Evolutionary conservation across 2,888 invertebrate species (phyloP).

Genomic region (Leptopterna dolabrata): DNA sequence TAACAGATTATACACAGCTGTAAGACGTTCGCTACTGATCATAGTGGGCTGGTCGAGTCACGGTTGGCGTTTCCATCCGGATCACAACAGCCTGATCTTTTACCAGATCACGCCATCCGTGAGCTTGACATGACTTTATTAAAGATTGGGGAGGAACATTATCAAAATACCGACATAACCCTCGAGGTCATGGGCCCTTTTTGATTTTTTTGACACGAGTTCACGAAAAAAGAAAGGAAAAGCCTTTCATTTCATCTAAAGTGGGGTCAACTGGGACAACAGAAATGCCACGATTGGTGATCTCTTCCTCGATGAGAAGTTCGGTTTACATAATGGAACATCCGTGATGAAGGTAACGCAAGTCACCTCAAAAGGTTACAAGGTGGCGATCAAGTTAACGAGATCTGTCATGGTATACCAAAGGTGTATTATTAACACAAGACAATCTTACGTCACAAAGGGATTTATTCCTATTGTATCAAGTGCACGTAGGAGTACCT

Average conservation of each 20-base stretch:
- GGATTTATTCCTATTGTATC: too few relatives aligned
- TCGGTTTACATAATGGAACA: neutral
- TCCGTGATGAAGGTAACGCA: neutral
- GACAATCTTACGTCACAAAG: too few relatives aligned
- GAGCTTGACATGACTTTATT: neutral
- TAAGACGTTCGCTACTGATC: neutral
- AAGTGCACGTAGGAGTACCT: too few relatives aligned
- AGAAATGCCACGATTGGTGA: neutral
- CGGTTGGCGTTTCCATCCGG: neutral
- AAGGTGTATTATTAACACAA: too few relatives aligned
- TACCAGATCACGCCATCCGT: neutral
- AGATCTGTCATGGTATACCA: neutral
- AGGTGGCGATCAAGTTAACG: neutral
- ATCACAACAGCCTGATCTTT: neutral
- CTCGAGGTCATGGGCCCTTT: neutral
- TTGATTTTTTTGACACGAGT: neutral
- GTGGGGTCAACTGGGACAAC: neutral
- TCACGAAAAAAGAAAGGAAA: neutral
- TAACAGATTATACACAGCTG: too few relatives aligned
- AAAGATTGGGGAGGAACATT: neutral
- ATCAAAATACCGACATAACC: neutral
- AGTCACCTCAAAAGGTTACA: neutral
- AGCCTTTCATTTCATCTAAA: neutral
- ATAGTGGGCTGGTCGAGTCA: neutral
- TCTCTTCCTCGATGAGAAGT: neutral